Conservation (phyloP, 2,797 vertebrate genomes). For the Tachyglossus aculeatus region DNA sequence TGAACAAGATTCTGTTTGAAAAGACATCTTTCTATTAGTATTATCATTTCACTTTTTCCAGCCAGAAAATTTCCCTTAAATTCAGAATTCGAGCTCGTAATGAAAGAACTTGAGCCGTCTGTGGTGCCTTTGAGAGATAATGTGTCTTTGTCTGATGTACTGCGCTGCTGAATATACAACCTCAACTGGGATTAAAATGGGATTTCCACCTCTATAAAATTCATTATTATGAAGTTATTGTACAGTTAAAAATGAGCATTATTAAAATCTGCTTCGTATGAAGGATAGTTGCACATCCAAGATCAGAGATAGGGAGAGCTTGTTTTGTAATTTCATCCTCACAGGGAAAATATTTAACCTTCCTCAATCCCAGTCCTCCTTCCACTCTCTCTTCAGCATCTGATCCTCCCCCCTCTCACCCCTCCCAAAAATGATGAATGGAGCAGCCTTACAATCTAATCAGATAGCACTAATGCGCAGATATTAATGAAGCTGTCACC, state of each 20-base stretch:
- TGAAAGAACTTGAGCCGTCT: conserved; percentile 28
- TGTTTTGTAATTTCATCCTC: conserved; percentile 32
- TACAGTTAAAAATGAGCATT: conserved; percentile 40
- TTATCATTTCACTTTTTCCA: conserved; percentile 19
- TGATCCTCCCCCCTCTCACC: not conserved
- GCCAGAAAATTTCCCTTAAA: conserved; percentile 41
- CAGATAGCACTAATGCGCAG: conserved; percentile 13
- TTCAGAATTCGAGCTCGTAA: conserved; percentile 27
- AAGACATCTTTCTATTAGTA: conserved; percentile 18
- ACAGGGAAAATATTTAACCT: not conserved
- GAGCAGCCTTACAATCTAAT: conserved; percentile 22
- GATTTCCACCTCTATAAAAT: conserved; percentile 50
- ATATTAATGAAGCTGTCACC: conserved; percentile 15
- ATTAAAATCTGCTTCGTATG: conserved; percentile 32
- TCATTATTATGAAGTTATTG: conserved; percentile 31
- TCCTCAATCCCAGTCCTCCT: not conserved
- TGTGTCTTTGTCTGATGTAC: conserved; percentile 38
- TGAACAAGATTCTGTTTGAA: conserved; percentile 10
- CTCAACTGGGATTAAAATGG: conserved; percentile 45
- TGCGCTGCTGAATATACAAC: conserved; percentile 47
- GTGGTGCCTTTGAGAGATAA: conserved; percentile 44
- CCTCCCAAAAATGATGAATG: not conserved
- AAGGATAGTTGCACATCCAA: conserved; percentile 27
- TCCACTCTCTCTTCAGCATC: not conserved
- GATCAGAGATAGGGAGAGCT: not conserved